Conservation (phyloP, 92 coral and sea anemone genomes). For the Plumapathes pennacea region DNA sequence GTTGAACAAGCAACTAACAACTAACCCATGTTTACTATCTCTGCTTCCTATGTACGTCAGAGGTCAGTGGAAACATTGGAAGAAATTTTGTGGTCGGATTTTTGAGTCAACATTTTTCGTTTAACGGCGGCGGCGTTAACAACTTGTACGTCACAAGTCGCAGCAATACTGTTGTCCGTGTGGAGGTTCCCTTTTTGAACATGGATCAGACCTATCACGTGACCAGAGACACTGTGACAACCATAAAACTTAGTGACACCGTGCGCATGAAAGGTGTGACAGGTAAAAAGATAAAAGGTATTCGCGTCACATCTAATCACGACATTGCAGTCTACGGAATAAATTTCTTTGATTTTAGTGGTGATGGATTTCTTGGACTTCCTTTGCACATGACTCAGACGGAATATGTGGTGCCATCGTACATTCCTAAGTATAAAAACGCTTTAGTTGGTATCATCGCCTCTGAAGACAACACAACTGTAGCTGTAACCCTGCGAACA, state of each 20-base stretch:
- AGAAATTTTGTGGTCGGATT: too few species aligned
- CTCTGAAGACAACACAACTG: conserved; percentile 45
- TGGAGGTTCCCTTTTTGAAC: conserved; percentile 38
- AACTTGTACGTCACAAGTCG: conserved; percentile 56
- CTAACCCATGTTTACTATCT: too few species aligned
- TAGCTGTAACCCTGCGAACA: conserved; percentile 37
- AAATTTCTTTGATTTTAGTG: conserved; percentile 15
- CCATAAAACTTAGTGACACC: conserved; percentile 45
- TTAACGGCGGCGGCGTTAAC: too few species aligned
- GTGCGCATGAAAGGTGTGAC: conserved; percentile 43
- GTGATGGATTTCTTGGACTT: conserved; percentile 82
- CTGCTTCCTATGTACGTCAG: too few species aligned
- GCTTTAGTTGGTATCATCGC: conserved; percentile 80
- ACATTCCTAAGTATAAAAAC: conserved; percentile 12
- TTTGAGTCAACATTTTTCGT: too few species aligned
- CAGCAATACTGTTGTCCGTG: conserved; percentile 20
- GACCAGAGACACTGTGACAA: conserved; percentile 24
- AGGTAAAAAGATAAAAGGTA: conserved; percentile 53
- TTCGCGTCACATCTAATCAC: conserved; percentile 57
- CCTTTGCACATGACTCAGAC: conserved; percentile 57
- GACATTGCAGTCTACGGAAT: conserved; percentile 71
- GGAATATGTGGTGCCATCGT: conserved; percentile 78
- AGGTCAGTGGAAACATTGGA: too few species aligned
- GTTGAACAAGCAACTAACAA: too few species aligned
- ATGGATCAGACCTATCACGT: conserved; percentile 11